Conservation (phyloP, 2,797 vertebrate genomes). For the Hipposideros larvatus region DNA sequence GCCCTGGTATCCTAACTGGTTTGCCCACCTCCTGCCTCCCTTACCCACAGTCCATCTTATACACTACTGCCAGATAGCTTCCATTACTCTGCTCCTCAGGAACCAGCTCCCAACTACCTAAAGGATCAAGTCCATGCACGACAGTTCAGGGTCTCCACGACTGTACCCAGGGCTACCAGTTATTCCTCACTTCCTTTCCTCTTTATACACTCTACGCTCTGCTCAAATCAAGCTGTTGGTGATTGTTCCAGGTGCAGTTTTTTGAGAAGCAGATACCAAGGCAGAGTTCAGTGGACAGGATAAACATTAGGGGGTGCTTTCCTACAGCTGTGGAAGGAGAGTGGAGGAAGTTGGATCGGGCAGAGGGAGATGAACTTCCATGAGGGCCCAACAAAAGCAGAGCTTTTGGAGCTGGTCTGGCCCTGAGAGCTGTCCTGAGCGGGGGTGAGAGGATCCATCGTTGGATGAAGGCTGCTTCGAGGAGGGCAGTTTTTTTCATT, state of each 20-base stretch:
- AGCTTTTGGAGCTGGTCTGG: neutral
- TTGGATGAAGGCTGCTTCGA: neutral
- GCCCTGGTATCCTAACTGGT: neutral
- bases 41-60: neutral
- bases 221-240: neutral
- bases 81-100: neutral
- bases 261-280: neutral
- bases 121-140: fast-evolving
- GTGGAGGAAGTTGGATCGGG: neutral
- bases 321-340: neutral
- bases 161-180: neutral
- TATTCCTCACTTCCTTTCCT: neutral
- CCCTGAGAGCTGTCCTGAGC: neutral
- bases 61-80: neutral
- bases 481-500: neutral
- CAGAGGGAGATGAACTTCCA: neutral
- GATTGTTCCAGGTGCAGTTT: neutral
- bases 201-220: neutral
- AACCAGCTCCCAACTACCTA: neutral
- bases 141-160: neutral
- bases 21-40: neutral
- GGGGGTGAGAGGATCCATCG: neutral
- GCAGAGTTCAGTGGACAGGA: neutral
- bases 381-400: neutral
- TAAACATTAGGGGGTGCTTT: neutral